These are phyloP conservation scores for Cecropterus lyciades DNA, from an alignment of 1,140 invertebrate species.

Conservation along the genomic window DNA sequence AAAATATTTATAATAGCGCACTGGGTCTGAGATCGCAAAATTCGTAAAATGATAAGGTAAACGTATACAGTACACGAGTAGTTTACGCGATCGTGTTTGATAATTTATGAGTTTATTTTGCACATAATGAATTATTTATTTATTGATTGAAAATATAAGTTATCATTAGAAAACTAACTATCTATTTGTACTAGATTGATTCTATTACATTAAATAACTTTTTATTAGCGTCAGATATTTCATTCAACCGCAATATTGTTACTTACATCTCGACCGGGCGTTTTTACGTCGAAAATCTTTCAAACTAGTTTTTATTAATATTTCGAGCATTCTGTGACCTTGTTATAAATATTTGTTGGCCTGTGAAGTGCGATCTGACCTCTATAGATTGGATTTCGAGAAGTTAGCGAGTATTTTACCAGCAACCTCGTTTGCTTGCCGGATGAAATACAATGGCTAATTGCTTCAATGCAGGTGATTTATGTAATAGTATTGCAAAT, in stretches of 20 bases:
- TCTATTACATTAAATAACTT: not conserved
- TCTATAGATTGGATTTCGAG: constrained; percentile 11
- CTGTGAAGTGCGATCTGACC: constrained; percentile 1
- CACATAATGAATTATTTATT: too few relatives aligned
- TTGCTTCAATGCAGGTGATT: too few relatives aligned
- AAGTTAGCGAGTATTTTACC: not conserved
- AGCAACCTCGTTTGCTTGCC: not conserved
- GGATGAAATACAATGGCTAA: not conserved
- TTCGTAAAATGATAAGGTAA: too few relatives aligned
- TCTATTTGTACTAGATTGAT: too few relatives aligned
- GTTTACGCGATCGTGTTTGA: too few relatives aligned
- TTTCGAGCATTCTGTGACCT: constrained; percentile 2
- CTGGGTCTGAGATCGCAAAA: too few relatives aligned
- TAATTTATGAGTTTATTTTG: too few relatives aligned
- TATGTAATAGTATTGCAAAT: too few relatives aligned
- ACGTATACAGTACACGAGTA: too few relatives aligned
- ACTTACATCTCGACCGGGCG: not conserved
- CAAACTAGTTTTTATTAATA: constrained; percentile 1
- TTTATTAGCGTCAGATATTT: not conserved
- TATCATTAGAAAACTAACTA: too few relatives aligned
- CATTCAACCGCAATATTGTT: not conserved
- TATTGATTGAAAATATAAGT: too few relatives aligned
- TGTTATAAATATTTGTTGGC: constrained; percentile 2
- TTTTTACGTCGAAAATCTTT: constrained; percentile 5
- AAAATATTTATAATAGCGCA: too few relatives aligned